Evolutionary conservation across 2,888 invertebrate species (phyloP).

Genomic region (Sphaeridia pumilis): DNA sequence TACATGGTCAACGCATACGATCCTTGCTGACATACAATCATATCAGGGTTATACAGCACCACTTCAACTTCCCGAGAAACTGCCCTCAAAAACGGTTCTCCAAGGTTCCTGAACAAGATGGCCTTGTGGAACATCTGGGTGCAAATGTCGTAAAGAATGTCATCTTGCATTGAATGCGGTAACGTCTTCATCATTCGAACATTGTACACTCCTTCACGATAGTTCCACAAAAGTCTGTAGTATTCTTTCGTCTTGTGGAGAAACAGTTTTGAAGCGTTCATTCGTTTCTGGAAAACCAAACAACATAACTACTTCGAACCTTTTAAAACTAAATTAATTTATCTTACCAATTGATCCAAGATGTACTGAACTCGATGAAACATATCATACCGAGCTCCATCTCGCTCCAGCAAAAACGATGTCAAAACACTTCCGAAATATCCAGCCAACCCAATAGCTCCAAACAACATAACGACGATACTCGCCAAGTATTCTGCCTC

Average conservation of each 20-base stretch:
- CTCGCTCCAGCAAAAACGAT: slow-evolving; percentile 25
- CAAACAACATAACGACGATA: slow-evolving; percentile 29
- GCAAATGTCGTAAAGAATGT: slow-evolving; percentile 26
- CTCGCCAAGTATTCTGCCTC: slow-evolving; percentile 23
- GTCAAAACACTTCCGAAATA: slow-evolving; percentile 25
- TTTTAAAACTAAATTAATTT: too few relatives aligned
- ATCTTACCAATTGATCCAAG: slow-evolving; percentile 14
- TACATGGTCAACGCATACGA: slow-evolving; percentile 24
- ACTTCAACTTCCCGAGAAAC: slow-evolving; percentile 24
- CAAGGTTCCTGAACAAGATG: slow-evolving; percentile 25
- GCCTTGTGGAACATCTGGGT: slow-evolving; percentile 34
- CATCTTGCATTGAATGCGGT: slow-evolving; percentile 26
- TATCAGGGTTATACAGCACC: slow-evolving; percentile 30
- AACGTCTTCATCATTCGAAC: slow-evolving; percentile 19
- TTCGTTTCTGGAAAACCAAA: slow-evolving; percentile 8
- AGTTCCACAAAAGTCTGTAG: slow-evolving; percentile 31
- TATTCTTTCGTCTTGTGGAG: slow-evolving; percentile 27
- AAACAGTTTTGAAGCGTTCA: slow-evolving; percentile 21
- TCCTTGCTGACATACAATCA: slow-evolving; percentile 30
- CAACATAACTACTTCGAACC: too few relatives aligned
- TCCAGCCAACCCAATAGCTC: slow-evolving; percentile 27
- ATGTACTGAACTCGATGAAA: slow-evolving; percentile 26
- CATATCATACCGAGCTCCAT: slow-evolving; percentile 33
- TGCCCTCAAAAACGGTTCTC: slow-evolving; percentile 25
- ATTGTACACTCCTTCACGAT: slow-evolving; percentile 30